Evolutionary conservation across 2,113 vertebrate species (phyloP).

Genomic region (Microcebus lehilahytsara): DNA sequence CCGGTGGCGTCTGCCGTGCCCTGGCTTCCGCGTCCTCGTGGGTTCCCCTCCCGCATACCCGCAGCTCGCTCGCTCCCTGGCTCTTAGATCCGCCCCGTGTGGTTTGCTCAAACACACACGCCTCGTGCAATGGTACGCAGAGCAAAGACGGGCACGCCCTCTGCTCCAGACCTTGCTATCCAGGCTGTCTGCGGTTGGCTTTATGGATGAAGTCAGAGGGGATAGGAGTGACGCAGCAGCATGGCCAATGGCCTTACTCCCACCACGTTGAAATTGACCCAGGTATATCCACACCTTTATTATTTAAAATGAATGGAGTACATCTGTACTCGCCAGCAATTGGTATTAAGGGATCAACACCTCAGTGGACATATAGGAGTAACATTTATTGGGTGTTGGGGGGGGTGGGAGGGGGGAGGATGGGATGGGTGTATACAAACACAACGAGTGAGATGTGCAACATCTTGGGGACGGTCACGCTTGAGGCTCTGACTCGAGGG

Average conservation of each 20-base stretch:
- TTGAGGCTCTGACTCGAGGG: no score
- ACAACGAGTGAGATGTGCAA: no score
- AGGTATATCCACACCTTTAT: background rate
- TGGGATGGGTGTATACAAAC: no score
- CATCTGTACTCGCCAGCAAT: no score
- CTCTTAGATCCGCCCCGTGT: background rate
- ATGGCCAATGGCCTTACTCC: background rate
- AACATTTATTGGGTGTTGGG: no score
- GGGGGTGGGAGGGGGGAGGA: no score
- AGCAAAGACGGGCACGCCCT: background rate
- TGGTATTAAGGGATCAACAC: no score
- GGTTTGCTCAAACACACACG: background rate
- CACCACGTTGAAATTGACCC: background rate
- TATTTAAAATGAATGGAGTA: background rate
- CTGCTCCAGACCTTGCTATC: no score
- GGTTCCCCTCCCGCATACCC: background rate
- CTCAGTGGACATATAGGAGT: no score
- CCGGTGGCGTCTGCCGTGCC: no score
- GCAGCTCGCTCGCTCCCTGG: fast-evolving
- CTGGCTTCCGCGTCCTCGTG: background rate
- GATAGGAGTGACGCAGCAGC: fast-evolving
- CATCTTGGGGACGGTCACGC: no score
- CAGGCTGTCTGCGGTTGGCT: background rate
- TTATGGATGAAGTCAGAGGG: background rate
- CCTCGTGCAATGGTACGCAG: background rate